Percentiles rank a stretch among this genome's conserved stretches.
Evolutionary conservation across 1,140 invertebrate species (phyloP).

Genomic region (Neodiprion lecontei): DNA sequence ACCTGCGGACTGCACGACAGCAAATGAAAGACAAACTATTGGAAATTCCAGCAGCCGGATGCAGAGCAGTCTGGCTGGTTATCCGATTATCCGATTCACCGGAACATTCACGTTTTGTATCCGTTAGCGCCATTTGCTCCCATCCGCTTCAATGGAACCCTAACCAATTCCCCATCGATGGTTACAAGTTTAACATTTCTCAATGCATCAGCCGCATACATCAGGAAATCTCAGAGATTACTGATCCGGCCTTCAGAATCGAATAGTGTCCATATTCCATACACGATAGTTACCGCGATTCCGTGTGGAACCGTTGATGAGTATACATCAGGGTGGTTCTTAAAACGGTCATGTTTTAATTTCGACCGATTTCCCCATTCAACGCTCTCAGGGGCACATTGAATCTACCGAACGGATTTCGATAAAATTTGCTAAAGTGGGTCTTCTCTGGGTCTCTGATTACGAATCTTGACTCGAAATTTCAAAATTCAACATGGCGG

Average conservation of each 20-base stretch:
- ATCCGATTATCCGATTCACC: conserved; percentile 58
- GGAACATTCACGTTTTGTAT: conserved; percentile 49
- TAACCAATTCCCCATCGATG: background rate
- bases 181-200: background rate
- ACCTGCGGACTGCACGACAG: conserved; percentile 27
- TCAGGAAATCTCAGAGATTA: background rate
- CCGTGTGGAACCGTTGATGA: background rate
- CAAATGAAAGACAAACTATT: conserved; percentile 52
- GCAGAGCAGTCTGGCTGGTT: conserved; percentile 58
- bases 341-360: background rate
- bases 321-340: background rate
- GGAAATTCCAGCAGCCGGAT: conserved; percentile 51
- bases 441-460: background rate
- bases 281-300: background rate
- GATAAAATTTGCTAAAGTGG: background rate
- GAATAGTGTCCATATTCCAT: background rate
- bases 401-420: background rate
- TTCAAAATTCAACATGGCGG: too few species aligned
- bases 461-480: too few species aligned
- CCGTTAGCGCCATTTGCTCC: background rate
- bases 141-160: background rate
- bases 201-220: background rate
- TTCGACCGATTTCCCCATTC: background rate
- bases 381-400: background rate
- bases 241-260: too few species aligned